Evolutionary conservation across 2,797 vertebrate species (phyloP), one percentile per base, ranked within the genome.

Genomic region (Rhinoraja longicauda): DNA sequence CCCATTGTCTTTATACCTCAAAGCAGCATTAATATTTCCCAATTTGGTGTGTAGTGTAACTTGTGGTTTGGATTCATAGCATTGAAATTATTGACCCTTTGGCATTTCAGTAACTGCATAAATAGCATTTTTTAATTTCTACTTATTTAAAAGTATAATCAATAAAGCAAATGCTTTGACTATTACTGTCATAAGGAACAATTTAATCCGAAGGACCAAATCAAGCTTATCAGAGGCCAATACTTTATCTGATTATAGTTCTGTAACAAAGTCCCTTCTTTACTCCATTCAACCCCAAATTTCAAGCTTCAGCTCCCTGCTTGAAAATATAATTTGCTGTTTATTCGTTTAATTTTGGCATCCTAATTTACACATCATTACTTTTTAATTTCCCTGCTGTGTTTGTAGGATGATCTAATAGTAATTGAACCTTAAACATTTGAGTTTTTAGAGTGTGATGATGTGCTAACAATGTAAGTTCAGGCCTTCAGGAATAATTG

Each of bases 381-480:
- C 57, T 17, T 88, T 88, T 64, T 88, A 88, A 88, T 88, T 88
- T 64, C 59, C 84, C 15, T 64, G 84, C 62, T 88, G 32, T 64
- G 13, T 88, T 88, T 64, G 88, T 88, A 88, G 29, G 8, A 77
- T 39, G 32, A 88, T 64, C 13, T 53, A 73, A 53, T 53, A 45
- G 21, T 59, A 73, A 91, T 72, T 8, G 36, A 91, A 53, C 67
- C 67, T 72, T 53, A 45, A 24, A 91, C 39, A 17, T 53, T 39
- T 73, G 2, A 53, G 32, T 12, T 88, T 86, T 88, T 45, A 13
- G 36, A 73, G 67, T 36, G 7, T 67, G 62, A n/a, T 90, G 67
- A 91, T 91, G 24, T 91, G 70, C 39, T 91, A 53, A 91, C 67
- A 91, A 91, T 73, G 70, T 53, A 91, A 45, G 21, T 73, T 91